Evolutionary conservation across 2,888 invertebrate genomes (phyloP).

Genomic region (Smittia sp.): DNA sequence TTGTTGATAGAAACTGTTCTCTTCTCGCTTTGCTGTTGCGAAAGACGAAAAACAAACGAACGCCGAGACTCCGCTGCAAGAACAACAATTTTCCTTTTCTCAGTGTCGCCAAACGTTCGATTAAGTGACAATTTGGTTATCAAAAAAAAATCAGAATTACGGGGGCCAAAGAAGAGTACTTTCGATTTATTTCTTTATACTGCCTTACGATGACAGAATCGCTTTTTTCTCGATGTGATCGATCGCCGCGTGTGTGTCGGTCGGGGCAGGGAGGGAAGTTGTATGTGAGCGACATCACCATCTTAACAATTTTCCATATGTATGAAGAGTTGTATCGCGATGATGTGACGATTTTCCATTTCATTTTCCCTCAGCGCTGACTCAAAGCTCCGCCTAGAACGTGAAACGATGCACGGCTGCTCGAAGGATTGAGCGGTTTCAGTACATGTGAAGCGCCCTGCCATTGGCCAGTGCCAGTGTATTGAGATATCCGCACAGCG

Average conservation of each 20-base stretch:
- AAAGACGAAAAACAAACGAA: not conserved
- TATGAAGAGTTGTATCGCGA: not conserved
- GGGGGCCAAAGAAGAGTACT: not conserved
- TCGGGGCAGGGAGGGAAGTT: not conserved
- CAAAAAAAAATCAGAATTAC: not conserved
- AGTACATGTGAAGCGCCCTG: not conserved
- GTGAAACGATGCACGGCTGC: not conserved
- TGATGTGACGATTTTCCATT: slow-evolving; percentile 8
- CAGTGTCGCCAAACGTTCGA: slow-evolving; percentile 25
- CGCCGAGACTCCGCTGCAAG: too few relatives aligned
- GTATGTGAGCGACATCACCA: not conserved
- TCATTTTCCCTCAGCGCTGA: not conserved
- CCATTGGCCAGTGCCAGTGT: not conserved
- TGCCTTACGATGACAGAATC: not conserved
- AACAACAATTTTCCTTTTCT: not conserved
- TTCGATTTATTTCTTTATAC: not conserved
- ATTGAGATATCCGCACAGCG: not conserved
- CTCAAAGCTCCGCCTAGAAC: too few relatives aligned
- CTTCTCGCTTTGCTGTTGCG: not conserved
- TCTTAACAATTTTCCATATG: slow-evolving; percentile 5
- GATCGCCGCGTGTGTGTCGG: not conserved
- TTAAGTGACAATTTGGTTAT: slow-evolving; percentile 31
- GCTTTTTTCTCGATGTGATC: not conserved
- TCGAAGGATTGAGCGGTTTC: not conserved
- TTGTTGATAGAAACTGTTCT: not conserved